Conservation (phyloP, 1,140 invertebrate species). For the Caerostris extrusa region DNA sequence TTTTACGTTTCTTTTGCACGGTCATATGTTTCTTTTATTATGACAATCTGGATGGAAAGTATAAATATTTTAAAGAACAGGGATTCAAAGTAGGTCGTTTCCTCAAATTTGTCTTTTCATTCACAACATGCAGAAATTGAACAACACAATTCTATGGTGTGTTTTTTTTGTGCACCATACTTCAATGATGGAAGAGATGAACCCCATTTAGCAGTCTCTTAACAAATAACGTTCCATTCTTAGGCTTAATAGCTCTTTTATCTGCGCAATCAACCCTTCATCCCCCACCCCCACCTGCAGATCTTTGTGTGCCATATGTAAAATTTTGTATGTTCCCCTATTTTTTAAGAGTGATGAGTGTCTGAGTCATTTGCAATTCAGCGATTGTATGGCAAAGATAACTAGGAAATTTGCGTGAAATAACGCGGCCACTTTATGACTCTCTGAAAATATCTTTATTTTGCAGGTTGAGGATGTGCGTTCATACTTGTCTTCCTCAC, state of each 20-base stretch:
- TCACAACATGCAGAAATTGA: too few relatives aligned
- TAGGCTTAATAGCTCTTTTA: too few relatives aligned
- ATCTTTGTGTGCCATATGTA: background rate
- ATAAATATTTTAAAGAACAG: background rate
- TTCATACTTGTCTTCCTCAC: background rate
- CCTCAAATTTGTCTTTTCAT: too few relatives aligned
- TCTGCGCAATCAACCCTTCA: too few relatives aligned
- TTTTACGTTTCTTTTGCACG: too few relatives aligned
- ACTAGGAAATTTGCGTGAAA: slow-evolving; percentile 21
- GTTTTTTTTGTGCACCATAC: too few relatives aligned
- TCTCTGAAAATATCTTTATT: slow-evolving; percentile 10
- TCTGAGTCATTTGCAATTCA: slow-evolving; percentile 2
- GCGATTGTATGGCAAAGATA: background rate
- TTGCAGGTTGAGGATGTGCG: background rate
- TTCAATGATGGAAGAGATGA: too few relatives aligned
- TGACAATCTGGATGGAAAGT: background rate
- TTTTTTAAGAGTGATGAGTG: background rate
- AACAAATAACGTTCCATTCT: too few relatives aligned
- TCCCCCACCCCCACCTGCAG: background rate
- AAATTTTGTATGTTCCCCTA: background rate
- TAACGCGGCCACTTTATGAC: slow-evolving; percentile 9
- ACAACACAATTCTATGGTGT: too few relatives aligned
- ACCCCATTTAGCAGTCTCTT: too few relatives aligned
- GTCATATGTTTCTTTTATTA: background rate
- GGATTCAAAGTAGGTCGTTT: too few relatives aligned